Conservation (phyloP, 2,797 vertebrate species). For the Perdix hodgsoniae region DNA sequence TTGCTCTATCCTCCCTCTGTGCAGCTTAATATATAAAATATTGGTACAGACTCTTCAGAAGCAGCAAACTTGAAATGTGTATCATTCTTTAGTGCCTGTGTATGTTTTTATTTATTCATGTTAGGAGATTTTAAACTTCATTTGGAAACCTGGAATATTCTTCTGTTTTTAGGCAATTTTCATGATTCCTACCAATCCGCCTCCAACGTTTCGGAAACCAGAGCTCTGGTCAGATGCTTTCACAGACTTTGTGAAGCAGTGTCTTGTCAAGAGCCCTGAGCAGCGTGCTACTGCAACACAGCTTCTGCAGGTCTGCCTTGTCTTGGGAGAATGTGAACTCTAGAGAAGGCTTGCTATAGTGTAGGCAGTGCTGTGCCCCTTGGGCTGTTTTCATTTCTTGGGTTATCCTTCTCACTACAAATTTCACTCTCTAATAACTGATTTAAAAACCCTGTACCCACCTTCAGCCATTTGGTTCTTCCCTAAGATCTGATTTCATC, state of each 20-base stretch:
- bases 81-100: fast-evolving
- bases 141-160: not conserved
- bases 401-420: not conserved
- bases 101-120: not conserved
- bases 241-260: slow-evolving; percentile 90
- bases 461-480: slow-evolving; percentile 10
- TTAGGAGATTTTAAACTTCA: not conserved
- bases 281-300: slow-evolving; percentile 91
- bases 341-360: not conserved
- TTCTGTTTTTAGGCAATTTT: slow-evolving; percentile 89
- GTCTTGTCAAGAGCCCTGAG: slow-evolving; percentile 94
- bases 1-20: not conserved
- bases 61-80: not conserved
- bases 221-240: slow-evolving; percentile 89
- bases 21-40: not conserved
- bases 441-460: not conserved
- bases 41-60: not conserved
- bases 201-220: slow-evolving; percentile 90
- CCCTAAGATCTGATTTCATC: not conserved
- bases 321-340: not conserved
- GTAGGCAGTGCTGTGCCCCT: not conserved
- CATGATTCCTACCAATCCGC: slow-evolving; percentile 97
- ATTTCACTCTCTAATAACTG: not conserved
- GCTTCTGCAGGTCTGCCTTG: slow-evolving; percentile 86
- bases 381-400: not conserved